These are phyloP conservation scores for Pogonomyrmex californicus DNA, from an alignment of 1,140 invertebrate species.

Conservation along the genomic window DNA sequence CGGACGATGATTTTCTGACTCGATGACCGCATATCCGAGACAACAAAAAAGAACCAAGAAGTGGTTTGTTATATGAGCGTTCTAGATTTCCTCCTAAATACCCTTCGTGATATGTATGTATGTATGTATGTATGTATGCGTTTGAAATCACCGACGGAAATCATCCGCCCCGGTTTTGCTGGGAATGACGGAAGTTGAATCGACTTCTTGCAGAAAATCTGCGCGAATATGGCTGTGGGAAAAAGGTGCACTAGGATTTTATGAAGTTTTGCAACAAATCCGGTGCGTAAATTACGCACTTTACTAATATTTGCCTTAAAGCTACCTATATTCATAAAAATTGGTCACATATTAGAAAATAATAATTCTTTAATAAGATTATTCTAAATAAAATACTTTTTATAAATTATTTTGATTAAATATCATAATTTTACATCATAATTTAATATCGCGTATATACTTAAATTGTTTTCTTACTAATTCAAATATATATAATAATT, in stretches of 20 bases:
- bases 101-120: neutral
- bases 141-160: slow-evolving; percentile 54
- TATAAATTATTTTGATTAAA: neutral
- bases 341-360: neutral
- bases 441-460: neutral
- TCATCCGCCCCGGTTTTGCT: slow-evolving; percentile 52
- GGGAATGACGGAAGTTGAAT: slow-evolving; percentile 55
- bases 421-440: neutral
- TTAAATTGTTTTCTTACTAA: no score
- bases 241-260: neutral
- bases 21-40: slow-evolving; percentile 70
- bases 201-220: slow-evolving; percentile 19
- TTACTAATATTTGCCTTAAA: neutral
- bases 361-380: no score
- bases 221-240: slow-evolving; percentile 46
- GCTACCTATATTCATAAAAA: neutral
- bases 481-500: neutral
- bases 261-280: neutral
- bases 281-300: neutral
- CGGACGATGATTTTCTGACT: slow-evolving; percentile 77
- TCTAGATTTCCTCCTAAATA: slow-evolving; percentile 61
- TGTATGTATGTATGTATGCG: neutral
- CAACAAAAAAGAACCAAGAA: slow-evolving; percentile 53
- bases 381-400: neutral
- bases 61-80: slow-evolving; percentile 60